Percentiles rank a stretch among this genome's conserved stretches.
Conservation (phyloP, 2,888 invertebrate species). For the Hemicrepidius hirtus region DNA sequence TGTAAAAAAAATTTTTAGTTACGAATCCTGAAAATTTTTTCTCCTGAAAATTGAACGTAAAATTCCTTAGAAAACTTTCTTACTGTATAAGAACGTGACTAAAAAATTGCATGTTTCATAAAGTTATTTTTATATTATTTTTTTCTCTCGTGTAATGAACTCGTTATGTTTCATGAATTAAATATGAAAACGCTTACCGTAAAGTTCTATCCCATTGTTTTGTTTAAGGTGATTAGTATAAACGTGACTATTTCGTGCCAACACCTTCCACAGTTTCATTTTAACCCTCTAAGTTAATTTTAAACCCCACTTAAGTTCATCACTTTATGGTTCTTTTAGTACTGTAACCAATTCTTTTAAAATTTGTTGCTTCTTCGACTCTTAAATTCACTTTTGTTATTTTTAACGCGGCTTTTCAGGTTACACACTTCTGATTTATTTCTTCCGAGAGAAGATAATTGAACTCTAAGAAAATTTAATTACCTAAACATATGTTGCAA, state of each 20-base stretch:
- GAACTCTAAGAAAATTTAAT: slow-evolving; percentile 9
- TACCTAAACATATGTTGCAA: slow-evolving; percentile 20
- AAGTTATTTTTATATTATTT: not conserved
- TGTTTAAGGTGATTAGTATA: slow-evolving; percentile 63
- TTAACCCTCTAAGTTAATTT: slow-evolving; percentile 57
- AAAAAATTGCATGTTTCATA: not conserved
- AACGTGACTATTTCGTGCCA: slow-evolving; percentile 70
- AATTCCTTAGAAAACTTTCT: not conserved
- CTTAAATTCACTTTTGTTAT: slow-evolving; percentile 18
- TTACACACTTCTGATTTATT: slow-evolving; percentile 18
- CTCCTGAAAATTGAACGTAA: too few relatives aligned
- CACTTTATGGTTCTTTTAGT: slow-evolving; percentile 45
- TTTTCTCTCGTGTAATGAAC: not conserved
- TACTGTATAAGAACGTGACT: not conserved
- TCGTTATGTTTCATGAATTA: not conserved
- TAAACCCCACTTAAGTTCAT: slow-evolving; percentile 54
- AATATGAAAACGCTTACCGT: slow-evolving; percentile 58
- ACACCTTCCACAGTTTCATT: slow-evolving; percentile 71
- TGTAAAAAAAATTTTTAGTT: too few relatives aligned
- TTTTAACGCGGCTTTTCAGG: slow-evolving; percentile 18
- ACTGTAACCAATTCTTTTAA: slow-evolving; percentile 33
- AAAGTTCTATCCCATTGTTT: slow-evolving; percentile 63
- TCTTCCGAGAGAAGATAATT: not conserved
- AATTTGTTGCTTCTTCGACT: slow-evolving; percentile 16
- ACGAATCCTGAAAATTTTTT: too few relatives aligned